These are phyloP conservation scores for Zeugodacus cucurbitae DNA, from an alignment of 1,140 invertebrate species.

Conservation along the genomic window DNA sequence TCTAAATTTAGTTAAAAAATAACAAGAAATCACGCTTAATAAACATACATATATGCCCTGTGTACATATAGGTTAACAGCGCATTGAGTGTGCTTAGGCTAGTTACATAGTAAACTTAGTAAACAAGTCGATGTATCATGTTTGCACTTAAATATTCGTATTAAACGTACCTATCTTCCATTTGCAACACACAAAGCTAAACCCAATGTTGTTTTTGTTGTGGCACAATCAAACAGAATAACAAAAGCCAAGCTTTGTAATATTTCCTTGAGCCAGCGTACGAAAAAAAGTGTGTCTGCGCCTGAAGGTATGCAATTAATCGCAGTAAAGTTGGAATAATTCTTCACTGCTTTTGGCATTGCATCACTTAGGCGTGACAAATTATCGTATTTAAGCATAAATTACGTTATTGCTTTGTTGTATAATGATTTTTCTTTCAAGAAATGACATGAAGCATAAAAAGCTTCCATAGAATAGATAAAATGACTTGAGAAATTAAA, in stretches of 20 bases:
- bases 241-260: neutral
- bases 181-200: neutral
- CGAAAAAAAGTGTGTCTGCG: neutral
- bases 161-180: neutral
- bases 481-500: no score
- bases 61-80: neutral
- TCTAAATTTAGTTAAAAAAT: neutral
- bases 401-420: no score
- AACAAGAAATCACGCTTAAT: neutral
- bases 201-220: neutral
- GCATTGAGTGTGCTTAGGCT: neutral
- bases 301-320: neutral
- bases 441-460: no score
- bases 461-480: no score
- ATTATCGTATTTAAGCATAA: no score
- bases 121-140: neutral
- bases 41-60: neutral
- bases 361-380: no score
- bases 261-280: no score
- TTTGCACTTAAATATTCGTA: neutral
- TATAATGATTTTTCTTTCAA: no score
- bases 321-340: neutral
- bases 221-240: neutral
- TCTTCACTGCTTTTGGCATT: no score
- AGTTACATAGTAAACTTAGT: slow-evolving; percentile 1